Evolutionary conservation across 2,113 vertebrate genomes (phyloP).

Genomic region (Paracanthobrama guichenoti): DNA sequence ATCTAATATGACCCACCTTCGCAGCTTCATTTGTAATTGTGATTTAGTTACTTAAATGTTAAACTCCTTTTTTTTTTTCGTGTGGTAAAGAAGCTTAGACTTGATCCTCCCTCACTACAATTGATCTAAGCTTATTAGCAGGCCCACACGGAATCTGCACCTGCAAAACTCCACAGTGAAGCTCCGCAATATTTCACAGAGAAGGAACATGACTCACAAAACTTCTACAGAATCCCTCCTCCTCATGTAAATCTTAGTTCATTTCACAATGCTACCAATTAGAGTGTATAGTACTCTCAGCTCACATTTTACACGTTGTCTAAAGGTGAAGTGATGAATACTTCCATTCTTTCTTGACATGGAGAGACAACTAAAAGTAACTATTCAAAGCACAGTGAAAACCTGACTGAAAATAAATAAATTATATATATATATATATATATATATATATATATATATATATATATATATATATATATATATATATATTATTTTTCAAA

Average conservation of each 20-base stretch:
- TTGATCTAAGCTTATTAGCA: constrained; percentile 20
- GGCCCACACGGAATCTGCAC: neutral
- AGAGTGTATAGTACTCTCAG: neutral
- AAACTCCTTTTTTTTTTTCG: neutral
- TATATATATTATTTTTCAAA: too few relatives aligned
- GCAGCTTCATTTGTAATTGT: constrained; percentile 5
- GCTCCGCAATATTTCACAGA: neutral
- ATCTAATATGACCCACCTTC: constrained; percentile 22
- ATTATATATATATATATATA: too few relatives aligned
- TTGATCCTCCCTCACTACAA: constrained; percentile 25
- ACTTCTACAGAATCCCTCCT: neutral
- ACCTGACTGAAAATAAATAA: too few relatives aligned
- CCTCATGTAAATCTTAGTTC: neutral
- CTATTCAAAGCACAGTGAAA: too few relatives aligned
- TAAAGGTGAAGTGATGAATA: neutral
- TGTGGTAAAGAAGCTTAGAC: constrained; percentile 14
- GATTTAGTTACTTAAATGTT: constrained; percentile 7
- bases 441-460: too few relatives aligned
- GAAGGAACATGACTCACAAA: neutral
- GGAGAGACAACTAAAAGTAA: neutral
- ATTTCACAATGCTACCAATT: neutral
- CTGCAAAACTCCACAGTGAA: constrained; percentile 5
- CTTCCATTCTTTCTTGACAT: neutral
- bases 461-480: too few relatives aligned
- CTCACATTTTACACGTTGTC: neutral